Percentiles rank a stretch among this genome's conserved stretches.
These are phyloP conservation scores for Probosciger aterrimus DNA, from an alignment of 2,113 vertebrate genomes.

Conservation along the genomic window DNA sequence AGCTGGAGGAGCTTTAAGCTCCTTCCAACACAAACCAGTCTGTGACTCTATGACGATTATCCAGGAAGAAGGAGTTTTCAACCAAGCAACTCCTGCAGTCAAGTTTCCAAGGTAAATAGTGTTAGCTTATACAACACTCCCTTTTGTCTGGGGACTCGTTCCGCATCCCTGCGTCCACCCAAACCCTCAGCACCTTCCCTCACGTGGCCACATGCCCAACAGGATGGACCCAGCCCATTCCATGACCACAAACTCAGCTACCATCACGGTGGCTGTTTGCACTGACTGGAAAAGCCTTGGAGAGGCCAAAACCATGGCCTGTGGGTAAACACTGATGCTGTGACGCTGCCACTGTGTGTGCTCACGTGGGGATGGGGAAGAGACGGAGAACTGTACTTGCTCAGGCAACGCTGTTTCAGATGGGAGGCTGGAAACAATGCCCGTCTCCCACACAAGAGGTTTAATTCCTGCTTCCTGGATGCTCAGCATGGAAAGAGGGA, in stretches of 20 bases:
- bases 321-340: neutral
- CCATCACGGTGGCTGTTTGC: rapidly evolving
- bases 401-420: neutral
- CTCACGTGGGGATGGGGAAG: neutral
- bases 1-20: neutral
- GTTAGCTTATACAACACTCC: neutral
- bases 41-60: neutral
- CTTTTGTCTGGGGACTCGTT: neutral
- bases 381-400: neutral
- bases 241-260: neutral
- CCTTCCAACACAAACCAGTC: neutral
- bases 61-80: neutral
- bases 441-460: neutral
- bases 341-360: rapidly evolving
- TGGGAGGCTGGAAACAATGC: neutral
- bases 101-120: neutral
- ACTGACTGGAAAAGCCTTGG: neutral
- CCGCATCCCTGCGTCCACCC: rapidly evolving
- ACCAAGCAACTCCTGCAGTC: neutral
- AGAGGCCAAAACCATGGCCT: neutral
- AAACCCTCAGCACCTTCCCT: neutral
- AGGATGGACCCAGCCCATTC: neutral
- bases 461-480: neutral
- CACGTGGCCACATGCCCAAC: rapidly evolving
- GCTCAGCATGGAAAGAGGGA: neutral